phyloP scores from a whole-genome alignment of 2,113 vertebrate species.

The Microcebus griseorufus region DNA sequence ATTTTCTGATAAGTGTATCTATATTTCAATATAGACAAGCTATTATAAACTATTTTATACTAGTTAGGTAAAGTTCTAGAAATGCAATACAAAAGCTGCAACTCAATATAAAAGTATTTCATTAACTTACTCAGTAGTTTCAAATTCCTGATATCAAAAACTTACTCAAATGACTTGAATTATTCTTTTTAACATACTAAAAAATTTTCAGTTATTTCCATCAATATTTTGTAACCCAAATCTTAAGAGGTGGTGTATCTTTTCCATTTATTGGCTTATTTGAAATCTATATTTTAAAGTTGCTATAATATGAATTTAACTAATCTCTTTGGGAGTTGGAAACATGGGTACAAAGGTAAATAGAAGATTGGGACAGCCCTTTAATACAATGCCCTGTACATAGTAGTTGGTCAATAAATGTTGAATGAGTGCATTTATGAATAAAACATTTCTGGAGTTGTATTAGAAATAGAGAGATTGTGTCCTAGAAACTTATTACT shows the following conservation, averaged over 20 bases:
- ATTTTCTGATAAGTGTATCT: not conserved
- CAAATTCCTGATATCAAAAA: conserved; percentile 16
- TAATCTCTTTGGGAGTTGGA: not conserved
- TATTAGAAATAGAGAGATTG: conserved; percentile 10
- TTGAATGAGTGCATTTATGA: not conserved
- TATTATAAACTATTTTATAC: not conserved
- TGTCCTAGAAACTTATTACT: not conserved
- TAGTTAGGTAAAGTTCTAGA: conserved; percentile 17
- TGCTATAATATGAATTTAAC: not conserved
- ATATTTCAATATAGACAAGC: not conserved
- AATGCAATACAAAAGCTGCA: not conserved
- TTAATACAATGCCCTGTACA: not conserved
- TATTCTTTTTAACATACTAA: not conserved
- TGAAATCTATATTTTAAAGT: not conserved
- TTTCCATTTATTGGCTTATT: conserved; percentile 21
- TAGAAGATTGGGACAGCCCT: not conserved
- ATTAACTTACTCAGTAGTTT: conserved; percentile 20
- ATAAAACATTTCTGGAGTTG: not conserved
- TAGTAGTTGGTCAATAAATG: not conserved
- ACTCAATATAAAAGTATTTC: conserved; percentile 7
- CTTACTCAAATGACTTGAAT: not conserved
- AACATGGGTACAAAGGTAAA: not conserved
- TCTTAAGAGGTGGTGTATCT: not conserved
- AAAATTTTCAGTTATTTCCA: not conserved
- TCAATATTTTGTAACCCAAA: not conserved